Evolutionary conservation across 1,140 invertebrate genomes (phyloP).

Genomic region (Lucilia sericata): DNA sequence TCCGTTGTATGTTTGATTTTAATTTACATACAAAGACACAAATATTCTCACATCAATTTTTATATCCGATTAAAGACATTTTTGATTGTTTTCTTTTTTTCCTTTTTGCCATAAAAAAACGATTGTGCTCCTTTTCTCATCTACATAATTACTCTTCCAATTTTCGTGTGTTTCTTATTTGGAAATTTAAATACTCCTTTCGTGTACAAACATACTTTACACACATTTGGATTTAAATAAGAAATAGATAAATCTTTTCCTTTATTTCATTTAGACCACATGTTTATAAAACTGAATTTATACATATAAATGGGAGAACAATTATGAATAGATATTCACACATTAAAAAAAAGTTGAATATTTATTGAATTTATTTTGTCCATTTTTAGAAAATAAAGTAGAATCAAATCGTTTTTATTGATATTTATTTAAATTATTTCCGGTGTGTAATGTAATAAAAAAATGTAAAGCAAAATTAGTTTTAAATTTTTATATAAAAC

Average conservation of each 20-base stretch:
- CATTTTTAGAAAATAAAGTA: background rate
- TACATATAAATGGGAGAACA: background rate
- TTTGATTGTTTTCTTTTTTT: background rate
- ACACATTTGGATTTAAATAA: background rate
- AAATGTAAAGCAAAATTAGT: too few species aligned
- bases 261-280: background rate
- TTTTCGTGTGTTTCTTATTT: background rate
- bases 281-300: background rate
- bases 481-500: too few species aligned
- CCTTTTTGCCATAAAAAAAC: background rate
- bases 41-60: background rate
- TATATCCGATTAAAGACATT: conserved; percentile 1
- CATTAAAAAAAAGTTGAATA: background rate
- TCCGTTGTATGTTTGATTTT: background rate
- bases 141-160: conserved; percentile 4
- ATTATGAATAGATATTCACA: background rate
- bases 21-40: background rate
- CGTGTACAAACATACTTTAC: too few species aligned
- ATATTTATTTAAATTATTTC: conserved; percentile 3
- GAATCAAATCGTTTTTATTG: background rate
- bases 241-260: background rate
- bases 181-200: background rate
- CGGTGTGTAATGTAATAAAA: background rate
- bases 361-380: background rate
- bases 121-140: background rate